phyloP scores from a whole-genome alignment of 2,113 vertebrate species.

The human (Homo sapiens) region GRCh38 chr16:71670501-71671000 shows the following conservation, averaged over 20 bases:
- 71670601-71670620: not conserved
- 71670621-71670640: not conserved
- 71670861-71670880: not conserved
- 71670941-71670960: not conserved
- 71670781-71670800: not conserved
- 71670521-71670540: not conserved
- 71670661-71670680: not conserved
- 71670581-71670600: not conserved
- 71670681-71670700: not conserved
- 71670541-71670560: not conserved
- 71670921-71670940: not conserved
- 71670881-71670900: not conserved
- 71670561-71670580: conserved; percentile 34
- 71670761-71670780: not conserved
- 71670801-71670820: not conserved
- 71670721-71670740: not conserved
- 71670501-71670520: not conserved
- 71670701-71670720: not conserved
- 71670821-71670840: not conserved
- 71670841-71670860: not conserved
- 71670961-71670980: not conserved
- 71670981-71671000: not conserved
- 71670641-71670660: not conserved
- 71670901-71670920: not conserved
- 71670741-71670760: not conserved